These are phyloP conservation scores for Acromyrmex echinatior DNA, from an alignment of 1,140 invertebrate species.

Conservation along the genomic window DNA sequence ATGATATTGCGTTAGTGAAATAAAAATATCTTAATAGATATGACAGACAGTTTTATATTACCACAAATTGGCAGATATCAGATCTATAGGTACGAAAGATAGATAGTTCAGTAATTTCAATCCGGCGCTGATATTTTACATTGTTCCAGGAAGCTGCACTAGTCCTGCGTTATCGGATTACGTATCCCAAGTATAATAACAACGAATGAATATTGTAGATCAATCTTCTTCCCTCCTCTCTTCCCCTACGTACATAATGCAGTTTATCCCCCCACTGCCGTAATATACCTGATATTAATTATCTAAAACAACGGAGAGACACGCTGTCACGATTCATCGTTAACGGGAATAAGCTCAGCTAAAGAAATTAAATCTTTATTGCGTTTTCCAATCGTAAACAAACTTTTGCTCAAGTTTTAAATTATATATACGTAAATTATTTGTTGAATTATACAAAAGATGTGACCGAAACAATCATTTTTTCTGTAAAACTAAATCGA, in stretches of 20 bases:
- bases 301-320: slow-evolving; percentile 35
- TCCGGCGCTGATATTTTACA: slow-evolving; percentile 26
- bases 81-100: not conserved
- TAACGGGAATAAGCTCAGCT: slow-evolving; percentile 22
- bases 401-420: slow-evolving; percentile 1
- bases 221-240: slow-evolving; percentile 29
- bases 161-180: slow-evolving; percentile 36
- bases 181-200: slow-evolving; percentile 53
- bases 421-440: not conserved
- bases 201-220: slow-evolving; percentile 54
- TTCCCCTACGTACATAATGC: not conserved
- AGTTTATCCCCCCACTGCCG: slow-evolving; percentile 35
- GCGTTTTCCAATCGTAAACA: not conserved
- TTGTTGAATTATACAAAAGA: not conserved
- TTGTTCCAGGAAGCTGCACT: slow-evolving; percentile 9
- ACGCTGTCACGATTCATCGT: slow-evolving; percentile 26
- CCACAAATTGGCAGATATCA: not conserved
- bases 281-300: slow-evolving; percentile 51
- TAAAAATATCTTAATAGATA: not conserved
- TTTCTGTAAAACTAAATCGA: not conserved
- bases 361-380: slow-evolving; percentile 39
- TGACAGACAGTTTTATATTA: not conserved
- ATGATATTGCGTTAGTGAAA: not conserved
- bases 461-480: not conserved
- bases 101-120: slow-evolving; percentile 20